Percentiles rank a stretch among this genome's conserved stretches.
Evolutionary conservation across 2,888 invertebrate genomes (phyloP).

Genomic region (Temnothorax rugatulus): DNA sequence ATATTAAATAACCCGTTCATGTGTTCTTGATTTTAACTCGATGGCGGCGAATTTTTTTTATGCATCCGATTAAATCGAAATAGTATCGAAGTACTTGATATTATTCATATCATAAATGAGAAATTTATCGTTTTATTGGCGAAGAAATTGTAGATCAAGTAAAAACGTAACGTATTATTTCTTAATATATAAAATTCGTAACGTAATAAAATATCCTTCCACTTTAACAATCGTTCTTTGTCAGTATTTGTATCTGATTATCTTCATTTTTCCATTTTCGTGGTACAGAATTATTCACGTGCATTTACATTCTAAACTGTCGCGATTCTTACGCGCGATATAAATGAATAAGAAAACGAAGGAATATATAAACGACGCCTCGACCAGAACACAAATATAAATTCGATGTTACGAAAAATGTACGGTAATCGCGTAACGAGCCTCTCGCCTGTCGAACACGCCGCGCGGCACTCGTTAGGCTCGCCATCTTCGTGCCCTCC

Average conservation of each 20-base stretch:
- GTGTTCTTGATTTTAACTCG: constrained; percentile 64
- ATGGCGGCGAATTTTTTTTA: constrained; percentile 48
- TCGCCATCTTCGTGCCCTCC: constrained; percentile 25
- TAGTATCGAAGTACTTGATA: constrained; percentile 20
- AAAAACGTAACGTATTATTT: neutral
- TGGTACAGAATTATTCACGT: neutral
- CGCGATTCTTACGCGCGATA: neutral
- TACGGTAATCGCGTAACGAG: constrained; percentile 50
- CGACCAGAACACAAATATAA: constrained; percentile 6
- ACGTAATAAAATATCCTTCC: neutral
- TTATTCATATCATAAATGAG: constrained; percentile 28
- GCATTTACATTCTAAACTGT: neutral
- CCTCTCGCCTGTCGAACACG: constrained; percentile 8
- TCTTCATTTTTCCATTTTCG: neutral
- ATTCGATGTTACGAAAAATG: constrained; percentile 39
- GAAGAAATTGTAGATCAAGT: neutral
- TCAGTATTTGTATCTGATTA: neutral
- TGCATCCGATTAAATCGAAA: constrained; percentile 55
- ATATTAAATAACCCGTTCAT: constrained; percentile 67
- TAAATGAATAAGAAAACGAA: constrained; percentile 5
- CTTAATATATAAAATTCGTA: constrained; percentile 3
- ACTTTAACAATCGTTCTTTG: neutral
- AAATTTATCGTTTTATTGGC: constrained; percentile 67
- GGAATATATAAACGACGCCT: constrained; percentile 15
- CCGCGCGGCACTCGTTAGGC: constrained; percentile 46